Evolutionary conservation across 2,888 invertebrate genomes (phyloP).

Genomic region (Prosopocoilus inquinatus): DNA sequence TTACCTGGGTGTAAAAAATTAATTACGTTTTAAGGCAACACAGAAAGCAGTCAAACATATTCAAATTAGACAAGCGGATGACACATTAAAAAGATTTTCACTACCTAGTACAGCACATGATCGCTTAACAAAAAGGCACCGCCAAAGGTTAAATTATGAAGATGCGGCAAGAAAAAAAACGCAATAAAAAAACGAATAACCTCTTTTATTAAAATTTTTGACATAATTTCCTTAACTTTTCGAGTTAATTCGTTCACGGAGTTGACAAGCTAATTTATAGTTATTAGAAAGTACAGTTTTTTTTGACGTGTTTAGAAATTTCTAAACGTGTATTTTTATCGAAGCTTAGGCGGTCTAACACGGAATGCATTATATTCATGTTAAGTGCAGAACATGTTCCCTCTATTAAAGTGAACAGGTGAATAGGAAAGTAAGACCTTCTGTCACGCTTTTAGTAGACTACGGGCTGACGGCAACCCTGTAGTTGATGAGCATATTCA

Average conservation of each 20-base stretch:
- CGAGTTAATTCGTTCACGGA: background rate
- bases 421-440: constrained; percentile 17
- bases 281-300: too few species aligned
- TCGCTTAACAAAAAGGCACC: constrained; percentile 3
- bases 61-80: constrained; percentile 13
- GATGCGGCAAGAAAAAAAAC: constrained; percentile 5
- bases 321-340: too few species aligned
- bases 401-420: constrained; percentile 11
- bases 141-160: constrained; percentile 1
- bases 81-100: constrained; percentile 12
- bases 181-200: background rate
- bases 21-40: constrained; percentile 8
- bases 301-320: too few species aligned
- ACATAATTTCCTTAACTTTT: constrained; percentile 4
- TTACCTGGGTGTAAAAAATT: constrained; percentile 5
- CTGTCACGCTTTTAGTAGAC: constrained; percentile 17
- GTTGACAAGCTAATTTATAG: background rate
- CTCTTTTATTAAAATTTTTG: background rate
- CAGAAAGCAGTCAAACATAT: constrained; percentile 5
- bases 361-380: background rate
- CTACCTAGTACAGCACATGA: background rate
- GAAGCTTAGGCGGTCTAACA: background rate
- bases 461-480: constrained; percentile 3
- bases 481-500: constrained; percentile 11
- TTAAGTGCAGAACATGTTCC: background rate